Conservation (phyloP, 2,113 vertebrate species). For the Mesoclemmys tuberculata region DNA sequence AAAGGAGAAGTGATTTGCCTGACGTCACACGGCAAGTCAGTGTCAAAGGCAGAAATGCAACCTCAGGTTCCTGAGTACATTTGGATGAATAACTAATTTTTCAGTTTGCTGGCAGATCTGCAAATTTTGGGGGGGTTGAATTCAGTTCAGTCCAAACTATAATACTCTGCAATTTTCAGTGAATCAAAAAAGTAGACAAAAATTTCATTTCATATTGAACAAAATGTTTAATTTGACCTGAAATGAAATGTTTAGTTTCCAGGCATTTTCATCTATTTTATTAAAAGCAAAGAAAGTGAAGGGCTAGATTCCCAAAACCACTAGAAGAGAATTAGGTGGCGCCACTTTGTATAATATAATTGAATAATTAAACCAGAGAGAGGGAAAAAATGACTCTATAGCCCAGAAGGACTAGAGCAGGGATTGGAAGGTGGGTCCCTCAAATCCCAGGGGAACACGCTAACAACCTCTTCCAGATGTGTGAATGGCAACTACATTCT, state of each 20-base stretch:
- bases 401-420: too few species aligned
- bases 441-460: too few species aligned
- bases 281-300: neutral
- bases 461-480: too few species aligned
- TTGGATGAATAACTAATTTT: neutral
- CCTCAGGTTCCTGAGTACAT: neutral
- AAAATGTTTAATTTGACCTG: neutral
- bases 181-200: neutral
- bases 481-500: neutral
- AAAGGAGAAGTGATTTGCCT: neutral
- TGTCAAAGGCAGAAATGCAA: neutral
- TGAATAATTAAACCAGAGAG: too few species aligned
- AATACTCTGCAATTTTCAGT: neutral
- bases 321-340: too few species aligned
- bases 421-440: too few species aligned
- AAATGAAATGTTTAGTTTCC: neutral
- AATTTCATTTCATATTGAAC: neutral
- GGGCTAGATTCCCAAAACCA: neutral
- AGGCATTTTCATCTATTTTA: neutral
- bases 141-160: neutral
- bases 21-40: neutral
- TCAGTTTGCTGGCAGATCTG: neutral
- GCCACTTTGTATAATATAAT: too few species aligned
- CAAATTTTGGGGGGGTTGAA: neutral
- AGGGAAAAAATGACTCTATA: too few species aligned